Base-by-base conservation (phyloP, 2,113 vertebrate genomes). In the Eublepharis macularius region DNA sequence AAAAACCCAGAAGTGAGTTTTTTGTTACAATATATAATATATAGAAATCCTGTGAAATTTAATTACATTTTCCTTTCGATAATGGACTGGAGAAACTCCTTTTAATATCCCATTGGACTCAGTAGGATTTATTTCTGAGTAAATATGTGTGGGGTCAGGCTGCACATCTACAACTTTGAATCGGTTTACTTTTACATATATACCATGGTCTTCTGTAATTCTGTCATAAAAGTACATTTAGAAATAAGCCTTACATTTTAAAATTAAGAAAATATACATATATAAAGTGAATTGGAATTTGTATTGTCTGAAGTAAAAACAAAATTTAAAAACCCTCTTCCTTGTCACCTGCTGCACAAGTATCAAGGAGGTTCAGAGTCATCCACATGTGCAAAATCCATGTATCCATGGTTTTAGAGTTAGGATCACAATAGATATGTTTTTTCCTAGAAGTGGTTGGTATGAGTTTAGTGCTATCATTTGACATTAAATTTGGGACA, bases 401-500 rank as follows among this genome's bases (percentile, higher is more conserved):
- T 79, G 13, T 83, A 90, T 75, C 88, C 87, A 90, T 90, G 83
- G 70, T 88, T 89, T 92, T 86, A 81, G 19, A 93, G 88, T 80
- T 41, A 91, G 85, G 47, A 10, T 88, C 82, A 92, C 72, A 65
- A 90, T 63, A 83, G 34, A 90, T 57, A 65, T 78, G 77, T 85
- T 81, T 26, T 81, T 32, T 8, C 1, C n/a, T 89, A 74, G 47
- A 66, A 88, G 54, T 16, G 11, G 90, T 79, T 89, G 86, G 32
- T 77, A 73, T 43, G 36, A 41, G 65, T 69, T 36, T 90, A 83
- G 1, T 17, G 91, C 66, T 75, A 86, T 47, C 47, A 41, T 43
- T 92, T 75, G 43, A 41, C 32, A n/a, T 0, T 79, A 26, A 87
- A 87, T 51, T 4, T 24, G 51, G 66, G 68, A 83, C 78, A 72